Evolutionary conservation across 2,888 invertebrate genomes (phyloP).

Genomic region (Dendrolimus houi): DNA sequence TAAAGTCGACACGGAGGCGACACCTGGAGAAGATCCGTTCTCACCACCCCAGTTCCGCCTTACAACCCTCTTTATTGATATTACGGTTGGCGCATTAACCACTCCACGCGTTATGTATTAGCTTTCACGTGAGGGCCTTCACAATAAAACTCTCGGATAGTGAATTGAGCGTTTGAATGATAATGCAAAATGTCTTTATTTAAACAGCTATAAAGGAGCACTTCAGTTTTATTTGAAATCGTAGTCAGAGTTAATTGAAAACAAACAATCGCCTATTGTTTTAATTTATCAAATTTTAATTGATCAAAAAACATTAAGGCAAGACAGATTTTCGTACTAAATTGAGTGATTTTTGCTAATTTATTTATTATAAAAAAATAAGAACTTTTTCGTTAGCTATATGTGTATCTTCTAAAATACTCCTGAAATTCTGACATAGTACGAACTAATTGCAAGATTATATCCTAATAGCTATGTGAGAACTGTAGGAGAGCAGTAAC

Average conservation of each 20-base stretch:
- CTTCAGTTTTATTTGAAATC: neutral
- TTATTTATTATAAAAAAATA: no score
- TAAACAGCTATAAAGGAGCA: neutral
- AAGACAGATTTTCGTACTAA: no score
- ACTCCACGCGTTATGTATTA: slow-evolving; percentile 54
- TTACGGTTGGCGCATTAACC: slow-evolving; percentile 59
- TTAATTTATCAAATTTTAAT: no score
- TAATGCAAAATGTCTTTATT: slow-evolving; percentile 13
- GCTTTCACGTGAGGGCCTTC: slow-evolving; percentile 41
- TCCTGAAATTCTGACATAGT: no score
- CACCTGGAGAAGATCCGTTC: slow-evolving; percentile 40
- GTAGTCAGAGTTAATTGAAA: neutral
- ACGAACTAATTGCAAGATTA: no score
- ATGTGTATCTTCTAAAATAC: no score
- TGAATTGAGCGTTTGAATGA: slow-evolving; percentile 25
- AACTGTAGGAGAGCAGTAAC: no score
- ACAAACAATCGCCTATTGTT: neutral
- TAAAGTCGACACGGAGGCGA: slow-evolving; percentile 49
- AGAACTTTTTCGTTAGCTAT: no score
- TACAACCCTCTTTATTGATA: slow-evolving; percentile 56
- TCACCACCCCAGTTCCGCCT: slow-evolving; percentile 22
- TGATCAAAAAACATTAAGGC: no score
- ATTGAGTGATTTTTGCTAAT: no score
- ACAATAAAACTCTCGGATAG: slow-evolving; percentile 44
- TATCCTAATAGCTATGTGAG: no score